phyloP scores from a whole-genome alignment of 2,888 invertebrate genomes.

The Agrotis clavis region DNA sequence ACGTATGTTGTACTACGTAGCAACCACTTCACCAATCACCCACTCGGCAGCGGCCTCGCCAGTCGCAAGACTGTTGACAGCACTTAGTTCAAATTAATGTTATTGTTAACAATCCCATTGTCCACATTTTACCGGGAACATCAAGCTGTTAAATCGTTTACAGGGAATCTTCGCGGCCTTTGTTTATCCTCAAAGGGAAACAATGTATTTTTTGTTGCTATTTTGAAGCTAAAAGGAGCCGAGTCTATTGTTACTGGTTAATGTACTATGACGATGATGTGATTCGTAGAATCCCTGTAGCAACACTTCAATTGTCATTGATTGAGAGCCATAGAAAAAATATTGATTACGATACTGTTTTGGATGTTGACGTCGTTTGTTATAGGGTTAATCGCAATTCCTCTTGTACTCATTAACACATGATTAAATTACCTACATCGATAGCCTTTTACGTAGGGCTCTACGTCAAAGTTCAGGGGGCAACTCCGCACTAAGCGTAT shows the following conservation, averaged over 20 bases:
- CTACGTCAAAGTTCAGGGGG: slow-evolving; percentile 22
- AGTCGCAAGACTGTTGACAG: slow-evolving; percentile 39
- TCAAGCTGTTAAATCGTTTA: slow-evolving; percentile 77
- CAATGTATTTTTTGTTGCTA: slow-evolving; percentile 77
- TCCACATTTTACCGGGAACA: slow-evolving; percentile 79
- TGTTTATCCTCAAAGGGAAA: slow-evolving; percentile 82
- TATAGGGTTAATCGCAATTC: slow-evolving; percentile 2
- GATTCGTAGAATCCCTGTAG: slow-evolving; percentile 62
- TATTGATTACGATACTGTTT: slow-evolving; percentile 27
- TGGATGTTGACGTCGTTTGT: slow-evolving; percentile 8
- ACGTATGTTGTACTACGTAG: slow-evolving; percentile 1
- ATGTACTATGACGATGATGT: slow-evolving; percentile 70
- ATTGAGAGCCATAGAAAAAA: slow-evolving; percentile 55
- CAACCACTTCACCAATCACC: slow-evolving; percentile 23
- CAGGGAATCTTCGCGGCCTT: slow-evolving; percentile 79
- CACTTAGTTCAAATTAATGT: slow-evolving; percentile 66
- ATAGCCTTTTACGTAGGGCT: slow-evolving; percentile 8
- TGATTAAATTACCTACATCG: not conserved
- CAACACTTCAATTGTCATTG: slow-evolving; percentile 62
- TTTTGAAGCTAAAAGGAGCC: slow-evolving; percentile 73
- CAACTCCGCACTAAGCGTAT: not conserved
- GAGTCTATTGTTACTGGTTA: slow-evolving; percentile 77
- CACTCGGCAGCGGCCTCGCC: slow-evolving; percentile 31
- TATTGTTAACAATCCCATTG: slow-evolving; percentile 82
- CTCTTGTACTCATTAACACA: not conserved